Conservation (phyloP, 2,888 invertebrate genomes). For the Euplagia quadripunctaria region DNA sequence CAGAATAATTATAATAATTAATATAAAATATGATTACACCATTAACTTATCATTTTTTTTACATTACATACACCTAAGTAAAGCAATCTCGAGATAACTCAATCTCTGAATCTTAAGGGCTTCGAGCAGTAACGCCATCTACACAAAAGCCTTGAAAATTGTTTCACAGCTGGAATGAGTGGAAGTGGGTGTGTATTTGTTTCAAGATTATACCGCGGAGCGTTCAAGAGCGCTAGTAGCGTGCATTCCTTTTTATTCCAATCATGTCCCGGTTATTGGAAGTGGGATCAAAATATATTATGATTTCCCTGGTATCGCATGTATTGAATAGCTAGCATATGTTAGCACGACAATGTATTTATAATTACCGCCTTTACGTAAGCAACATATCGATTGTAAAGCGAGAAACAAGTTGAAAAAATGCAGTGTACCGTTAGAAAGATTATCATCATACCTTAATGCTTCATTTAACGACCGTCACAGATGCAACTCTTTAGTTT, state of each 20-base stretch:
- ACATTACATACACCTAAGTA: too few relatives aligned
- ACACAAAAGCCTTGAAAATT: conserved; percentile 38
- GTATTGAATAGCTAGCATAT: conserved; percentile 34
- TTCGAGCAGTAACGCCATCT: conserved; percentile 56
- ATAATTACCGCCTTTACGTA: conserved; percentile 55
- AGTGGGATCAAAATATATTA: conserved; percentile 39
- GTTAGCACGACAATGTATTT: conserved; percentile 50
- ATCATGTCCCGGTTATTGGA: conserved; percentile 36
- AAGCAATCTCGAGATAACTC: not conserved
- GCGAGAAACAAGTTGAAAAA: conserved; percentile 54
- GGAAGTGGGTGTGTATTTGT: conserved; percentile 23
- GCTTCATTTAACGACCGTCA: conserved; percentile 58
- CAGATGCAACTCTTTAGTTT: conserved; percentile 54
- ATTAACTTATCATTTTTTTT: not conserved
- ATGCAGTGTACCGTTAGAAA: conserved; percentile 65
- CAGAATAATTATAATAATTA: not conserved
- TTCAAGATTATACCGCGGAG: conserved; percentile 30
- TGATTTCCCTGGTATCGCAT: conserved; percentile 42
- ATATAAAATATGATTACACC: not conserved
- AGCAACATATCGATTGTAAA: conserved; percentile 45
- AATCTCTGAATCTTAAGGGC: conserved; percentile 14
- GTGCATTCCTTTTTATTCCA: conserved; percentile 39
- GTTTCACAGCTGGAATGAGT: conserved; percentile 18
- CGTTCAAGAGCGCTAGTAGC: conserved; percentile 58
- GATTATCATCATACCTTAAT: conserved; percentile 60